phyloP scores from a whole-genome alignment of 37 sponge, comb jelly and placozoan genomes.

The Aplysina aerophoba region DNA sequence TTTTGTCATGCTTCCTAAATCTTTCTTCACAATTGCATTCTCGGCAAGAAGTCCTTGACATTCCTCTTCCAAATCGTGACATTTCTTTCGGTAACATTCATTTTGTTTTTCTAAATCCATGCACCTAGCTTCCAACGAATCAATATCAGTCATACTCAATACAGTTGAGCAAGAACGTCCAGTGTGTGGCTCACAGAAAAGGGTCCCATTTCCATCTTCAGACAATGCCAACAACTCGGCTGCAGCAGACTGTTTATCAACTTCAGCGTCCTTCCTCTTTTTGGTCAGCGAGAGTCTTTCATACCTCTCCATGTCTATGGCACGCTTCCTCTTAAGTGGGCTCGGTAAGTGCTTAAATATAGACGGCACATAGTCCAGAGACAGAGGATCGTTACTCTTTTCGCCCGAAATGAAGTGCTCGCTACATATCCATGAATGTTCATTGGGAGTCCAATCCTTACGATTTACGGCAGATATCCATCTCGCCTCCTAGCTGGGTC shows the following conservation, averaged over 20 bases:
- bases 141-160: conserved; percentile 15
- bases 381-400: conserved; percentile 34
- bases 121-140: conserved; percentile 5
- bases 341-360: background rate
- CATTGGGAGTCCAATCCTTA: conserved; percentile 3
- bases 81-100: conserved; percentile 7
- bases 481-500: background rate
- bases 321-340: conserved; percentile 12
- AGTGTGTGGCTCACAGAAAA: conserved; percentile 11
- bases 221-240: conserved; percentile 5
- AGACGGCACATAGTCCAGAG: conserved; percentile 33
- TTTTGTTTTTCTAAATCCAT: conserved; percentile 18
- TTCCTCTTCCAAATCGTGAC: conserved; percentile 9
- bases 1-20: background rate
- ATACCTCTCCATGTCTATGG: conserved; percentile 9
- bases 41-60: background rate
- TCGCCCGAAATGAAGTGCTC: conserved; percentile 23
- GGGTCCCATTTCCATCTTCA: conserved; percentile 36
- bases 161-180: conserved; percentile 6
- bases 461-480: conserved; percentile 28
- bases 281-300: conserved; percentile 35
- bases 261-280: conserved; percentile 38
- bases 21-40: conserved; percentile 14
- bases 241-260: conserved; percentile 29
- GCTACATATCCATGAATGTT: conserved; percentile 19